Evolutionary conservation across 2,888 invertebrate species (phyloP), one percentile per base, ranked within the genome.

Genomic region (Parochlus steinenii): DNA sequence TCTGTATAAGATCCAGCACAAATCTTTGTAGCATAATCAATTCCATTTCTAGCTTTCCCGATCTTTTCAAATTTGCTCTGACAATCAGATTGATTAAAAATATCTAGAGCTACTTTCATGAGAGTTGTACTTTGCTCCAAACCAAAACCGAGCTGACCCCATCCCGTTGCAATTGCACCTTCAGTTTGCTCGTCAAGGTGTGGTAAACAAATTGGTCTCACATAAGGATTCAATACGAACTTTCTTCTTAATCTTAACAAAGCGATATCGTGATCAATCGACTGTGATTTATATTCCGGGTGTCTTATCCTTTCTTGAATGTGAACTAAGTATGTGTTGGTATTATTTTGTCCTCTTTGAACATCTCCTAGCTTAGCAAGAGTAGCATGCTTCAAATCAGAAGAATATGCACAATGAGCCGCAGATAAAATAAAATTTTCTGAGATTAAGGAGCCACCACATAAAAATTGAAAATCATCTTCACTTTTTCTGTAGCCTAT

Each of bases 181-280:
- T 22, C 28, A 3, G 34, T 28, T 8, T 16, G 20, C 4, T 20
- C 10, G 14, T 27, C 28, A 3, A 14, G 27, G 7, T 27, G n/a
- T 1, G 34, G 34, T 11, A 34, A 27, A n/a, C 34, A 34, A 28
- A 34, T 34, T n/a, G 34, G 34, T 22, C 27, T 27, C 7, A 34
- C 34, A 20, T 20, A 28, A 2, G 8, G 6, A 19, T 34, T 34
- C 4, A 34, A 22, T 5, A n/a, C 7, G 1, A 25, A 27, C 20
- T 15, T 7, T 14, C 16, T 15, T 15, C 23, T 7, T 4, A 34
- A 7, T 10, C 28, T 34, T n/a, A 34, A 28, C 3, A 34, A n/a
- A 8, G 28, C 27, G 22, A 34, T 34, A 11, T 34, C 34, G 22
- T 34, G 22, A 6, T 34, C 34, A 10, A 28, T 28, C 5, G 16